phyloP scores from a whole-genome alignment of 2,888 invertebrate genomes.

The Chaitophorus viminalis region DNA sequence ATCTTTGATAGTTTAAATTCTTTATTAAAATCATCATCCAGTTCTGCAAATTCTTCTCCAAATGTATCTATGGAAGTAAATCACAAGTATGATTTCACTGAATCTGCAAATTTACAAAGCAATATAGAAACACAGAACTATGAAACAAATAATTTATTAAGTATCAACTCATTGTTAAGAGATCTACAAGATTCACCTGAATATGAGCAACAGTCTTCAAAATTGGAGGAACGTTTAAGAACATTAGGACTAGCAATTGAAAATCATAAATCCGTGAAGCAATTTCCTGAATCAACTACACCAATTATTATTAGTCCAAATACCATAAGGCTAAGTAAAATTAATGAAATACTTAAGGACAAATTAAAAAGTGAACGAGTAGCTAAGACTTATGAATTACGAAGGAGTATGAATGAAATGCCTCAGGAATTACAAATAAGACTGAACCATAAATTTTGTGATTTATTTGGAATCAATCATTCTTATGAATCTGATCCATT shows the following conservation, averaged over 20 bases:
- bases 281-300: neutral
- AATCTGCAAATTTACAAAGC: neutral
- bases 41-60: neutral
- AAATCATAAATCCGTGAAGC: constrained; percentile 20
- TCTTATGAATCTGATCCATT: constrained; percentile 63
- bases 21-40: constrained; percentile 23
- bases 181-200: constrained; percentile 59
- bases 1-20: constrained; percentile 26
- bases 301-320: neutral
- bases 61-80: constrained; percentile 16
- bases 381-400: constrained; percentile 64
- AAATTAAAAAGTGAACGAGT: constrained; percentile 63
- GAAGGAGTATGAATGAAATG: constrained; percentile 63
- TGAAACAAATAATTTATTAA: neutral
- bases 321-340: constrained; percentile 21
- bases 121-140: neutral
- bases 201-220: constrained; percentile 20
- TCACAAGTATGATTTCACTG: constrained; percentile 6
- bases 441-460: constrained; percentile 63
- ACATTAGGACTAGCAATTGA: neutral
- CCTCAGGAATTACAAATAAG: constrained; percentile 59
- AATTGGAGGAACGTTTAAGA: constrained; percentile 12
- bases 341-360: constrained; percentile 36
- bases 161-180: constrained; percentile 36
- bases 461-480: constrained; percentile 64